These are phyloP conservation scores for Lepidurus packardi DNA, from an alignment of 1,140 invertebrate species.

Conservation along the genomic window DNA sequence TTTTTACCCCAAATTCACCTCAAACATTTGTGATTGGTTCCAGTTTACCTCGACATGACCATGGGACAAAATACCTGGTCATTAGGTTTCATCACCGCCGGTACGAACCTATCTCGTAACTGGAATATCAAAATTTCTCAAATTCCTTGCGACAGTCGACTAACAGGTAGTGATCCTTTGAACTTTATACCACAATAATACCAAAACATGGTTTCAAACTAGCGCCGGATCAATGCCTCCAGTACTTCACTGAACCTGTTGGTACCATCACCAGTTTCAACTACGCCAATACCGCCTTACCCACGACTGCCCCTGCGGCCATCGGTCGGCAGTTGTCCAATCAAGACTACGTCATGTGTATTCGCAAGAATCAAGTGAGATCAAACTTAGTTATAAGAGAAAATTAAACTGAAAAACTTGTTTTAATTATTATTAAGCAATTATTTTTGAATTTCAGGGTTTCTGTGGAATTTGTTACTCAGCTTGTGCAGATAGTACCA, in stretches of 20 bases:
- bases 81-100: constrained; percentile 38
- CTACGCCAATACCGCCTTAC: constrained; percentile 48
- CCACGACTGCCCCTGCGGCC: constrained; percentile 38
- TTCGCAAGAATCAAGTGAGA: constrained; percentile 26
- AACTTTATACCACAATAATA: neutral
- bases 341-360: constrained; percentile 30
- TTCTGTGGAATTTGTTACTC: constrained; percentile 32
- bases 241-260: constrained; percentile 60
- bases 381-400: neutral
- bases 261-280: constrained; percentile 72
- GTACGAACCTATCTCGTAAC: constrained; percentile 36
- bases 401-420: neutral
- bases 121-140: constrained; percentile 39
- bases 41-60: constrained; percentile 26
- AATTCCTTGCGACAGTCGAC: constrained; percentile 35
- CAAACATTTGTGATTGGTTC: neutral
- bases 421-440: too few relatives aligned
- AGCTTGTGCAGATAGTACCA: constrained; percentile 15
- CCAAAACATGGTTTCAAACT: neutral
- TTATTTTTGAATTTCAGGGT: constrained; percentile 1
- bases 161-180: neutral
- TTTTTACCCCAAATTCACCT: neutral
- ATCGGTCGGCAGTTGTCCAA: constrained; percentile 26
- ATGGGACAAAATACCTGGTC: constrained; percentile 1
- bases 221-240: constrained; percentile 53